Base-by-base conservation (phyloP, 2,888 invertebrate genomes). In the Timema podura region DNA sequence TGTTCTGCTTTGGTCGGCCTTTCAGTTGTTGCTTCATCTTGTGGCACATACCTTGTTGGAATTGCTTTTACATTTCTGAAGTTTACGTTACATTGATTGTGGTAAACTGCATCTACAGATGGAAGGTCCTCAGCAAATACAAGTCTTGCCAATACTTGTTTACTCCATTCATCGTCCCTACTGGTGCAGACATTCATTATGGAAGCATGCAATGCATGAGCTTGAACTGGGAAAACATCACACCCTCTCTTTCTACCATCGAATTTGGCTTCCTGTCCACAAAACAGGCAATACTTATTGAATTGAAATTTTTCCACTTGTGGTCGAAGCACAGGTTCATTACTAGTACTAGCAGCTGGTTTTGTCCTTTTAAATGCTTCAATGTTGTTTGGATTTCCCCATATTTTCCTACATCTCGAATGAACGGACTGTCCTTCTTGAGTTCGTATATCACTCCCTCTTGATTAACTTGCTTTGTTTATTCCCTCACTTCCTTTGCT, bases 61-160 rank as follows among this genome's bases (percentile, higher is more conserved):
- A 30, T 30, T 30, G 30, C 30, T 1, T 30, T 30, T 30, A 1
- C 3, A 30, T 30, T 30, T 30, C 30, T 30, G 30, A 30, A 30
- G 30, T 30, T 30, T 30, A 30, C 30, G 30, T 3, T 30, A 3
- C 30, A 30, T 30, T 30, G 30, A 30, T 30, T 3, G 30, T 30
- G 57, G 57, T 57, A 5, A n/a, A n/a, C 9, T n/a, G 57, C 15
- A n/a, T 57, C 57, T 6, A 57, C 13, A 0, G 57, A 13, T 11
- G 57, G 15, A n/a, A 57, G n/a, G 15, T 57, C 57, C 2, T 57
- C 57, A n/a, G 57, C 57, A 57, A 57, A 57, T 57, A n/a, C 3
- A 6, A 57, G 57, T 57, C 57, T 57, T 13, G 0, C 57, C 0
- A n/a, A 57, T 57, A 57, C 57, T 7, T n/a, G 15, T 57, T 57